Percentiles rank a stretch among this genome's conserved stretches.
Evolutionary conservation across 2,797 vertebrate species (phyloP).

Genomic region (Synaphobranchus kaupii): DNA sequence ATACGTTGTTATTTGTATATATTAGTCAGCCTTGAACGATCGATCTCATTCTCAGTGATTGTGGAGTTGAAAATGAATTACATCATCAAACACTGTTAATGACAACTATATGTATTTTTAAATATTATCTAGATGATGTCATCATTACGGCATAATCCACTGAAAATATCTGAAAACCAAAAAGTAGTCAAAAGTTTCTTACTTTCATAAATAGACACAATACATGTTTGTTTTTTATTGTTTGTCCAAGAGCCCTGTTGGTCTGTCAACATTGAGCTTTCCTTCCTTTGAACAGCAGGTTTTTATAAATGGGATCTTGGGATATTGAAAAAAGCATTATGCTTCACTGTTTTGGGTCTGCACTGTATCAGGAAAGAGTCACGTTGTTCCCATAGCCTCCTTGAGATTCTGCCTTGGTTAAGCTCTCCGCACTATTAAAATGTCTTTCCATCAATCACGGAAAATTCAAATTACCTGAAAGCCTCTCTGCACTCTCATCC

Average conservation of each 20-base stretch:
- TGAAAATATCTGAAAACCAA: background rate
- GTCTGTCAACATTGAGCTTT: background rate
- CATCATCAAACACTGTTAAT: background rate
- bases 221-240: background rate
- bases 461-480: conserved; percentile 41
- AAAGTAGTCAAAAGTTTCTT: background rate
- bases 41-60: background rate
- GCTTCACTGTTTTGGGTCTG: conserved; percentile 26
- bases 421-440: conserved; percentile 38
- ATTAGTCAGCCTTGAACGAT: background rate
- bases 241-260: background rate
- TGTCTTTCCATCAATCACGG: conserved; percentile 50
- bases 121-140: background rate
- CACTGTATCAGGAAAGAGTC: conserved; percentile 21
- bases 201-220: background rate
- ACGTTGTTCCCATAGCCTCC: conserved; percentile 12
- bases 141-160: background rate
- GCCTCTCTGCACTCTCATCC: conserved; percentile 29
- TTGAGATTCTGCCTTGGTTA: conserved; percentile 18
- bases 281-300: background rate
- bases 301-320: too few species aligned
- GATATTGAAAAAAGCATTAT: conserved; percentile 4
- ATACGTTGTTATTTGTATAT: too few species aligned
- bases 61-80: background rate
- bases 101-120: background rate